Evolutionary conservation across 2,113 vertebrate genomes (phyloP).

Genomic region (Oryzias woworae): DNA sequence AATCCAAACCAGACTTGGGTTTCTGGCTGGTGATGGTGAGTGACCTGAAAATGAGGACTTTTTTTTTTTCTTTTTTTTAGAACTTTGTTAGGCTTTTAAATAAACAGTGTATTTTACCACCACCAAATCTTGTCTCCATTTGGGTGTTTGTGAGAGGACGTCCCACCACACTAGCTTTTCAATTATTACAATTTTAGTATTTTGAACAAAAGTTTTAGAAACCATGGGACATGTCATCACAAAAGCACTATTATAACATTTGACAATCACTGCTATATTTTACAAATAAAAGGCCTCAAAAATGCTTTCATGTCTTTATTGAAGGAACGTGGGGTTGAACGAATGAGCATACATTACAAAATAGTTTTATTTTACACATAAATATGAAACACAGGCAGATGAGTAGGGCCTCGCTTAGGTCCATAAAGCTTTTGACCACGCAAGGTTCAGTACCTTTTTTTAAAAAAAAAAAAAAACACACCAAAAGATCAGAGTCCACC

Average conservation of each 20-base stretch:
- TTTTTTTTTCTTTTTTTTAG: no score
- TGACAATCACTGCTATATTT: not conserved
- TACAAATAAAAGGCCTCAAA: slow-evolving; percentile 24
- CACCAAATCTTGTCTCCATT: no score
- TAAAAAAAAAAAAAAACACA: slow-evolving; percentile 4
- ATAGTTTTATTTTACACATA: slow-evolving; percentile 73
- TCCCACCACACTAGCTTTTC: no score
- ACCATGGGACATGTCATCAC: no score
- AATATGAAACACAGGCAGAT: slow-evolving; percentile 68
- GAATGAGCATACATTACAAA: slow-evolving; percentile 56
- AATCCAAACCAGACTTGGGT: no score
- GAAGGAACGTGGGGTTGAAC: slow-evolving; percentile 29
- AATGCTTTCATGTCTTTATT: slow-evolving; percentile 20
- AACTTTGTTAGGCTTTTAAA: no score
- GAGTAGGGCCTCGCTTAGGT: slow-evolving; percentile 60
- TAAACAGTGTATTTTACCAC: no score
- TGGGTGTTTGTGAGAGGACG: no score
- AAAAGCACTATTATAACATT: no score
- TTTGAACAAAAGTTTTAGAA: not conserved
- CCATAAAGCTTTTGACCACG: slow-evolving; percentile 80
- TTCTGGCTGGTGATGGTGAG: no score
- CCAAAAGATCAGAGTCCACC: slow-evolving; percentile 55
- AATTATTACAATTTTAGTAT: no score
- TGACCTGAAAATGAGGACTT: no score
- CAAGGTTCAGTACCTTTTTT: slow-evolving; percentile 68